These are phyloP conservation scores for Leptura quadrifasciata DNA, from an alignment of 2,888 invertebrate genomes.

Conservation along the genomic window DNA sequence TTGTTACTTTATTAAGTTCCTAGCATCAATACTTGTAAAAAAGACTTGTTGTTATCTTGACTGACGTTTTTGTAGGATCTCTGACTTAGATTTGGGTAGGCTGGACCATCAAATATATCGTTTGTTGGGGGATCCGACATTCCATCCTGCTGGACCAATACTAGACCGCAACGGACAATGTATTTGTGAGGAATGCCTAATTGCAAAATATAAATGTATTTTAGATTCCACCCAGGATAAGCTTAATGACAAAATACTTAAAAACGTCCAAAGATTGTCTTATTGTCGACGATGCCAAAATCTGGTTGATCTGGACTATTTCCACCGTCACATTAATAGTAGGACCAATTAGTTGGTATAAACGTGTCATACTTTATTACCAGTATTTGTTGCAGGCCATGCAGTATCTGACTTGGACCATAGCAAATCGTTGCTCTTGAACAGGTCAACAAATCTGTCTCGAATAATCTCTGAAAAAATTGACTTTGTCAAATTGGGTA, in stretches of 20 bases:
- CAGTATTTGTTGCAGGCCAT: constrained; percentile 52
- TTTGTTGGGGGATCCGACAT: constrained; percentile 64
- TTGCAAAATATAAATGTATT: constrained; percentile 65
- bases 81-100: constrained; percentile 62
- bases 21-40: no score
- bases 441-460: constrained; percentile 51
- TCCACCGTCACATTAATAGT: constrained; percentile 64
- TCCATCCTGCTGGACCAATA: constrained; percentile 65
- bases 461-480: constrained; percentile 57
- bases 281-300: constrained; percentile 57
- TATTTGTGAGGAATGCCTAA: constrained; percentile 70
- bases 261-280: constrained; percentile 50
- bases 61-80: constrained; percentile 62
- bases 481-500: constrained; percentile 56
- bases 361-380: background rate
- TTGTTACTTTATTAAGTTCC: no score
- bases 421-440: constrained; percentile 43
- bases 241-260: constrained; percentile 48
- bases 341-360: constrained; percentile 35
- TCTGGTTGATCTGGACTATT: constrained; percentile 60
- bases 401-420: constrained; percentile 47
- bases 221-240: constrained; percentile 56
- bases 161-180: constrained; percentile 68
- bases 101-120: constrained; percentile 68
- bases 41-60: no score